Evolutionary conservation across 1,140 invertebrate genomes (phyloP).

Genomic region (Pollicipes pollicipes): DNA sequence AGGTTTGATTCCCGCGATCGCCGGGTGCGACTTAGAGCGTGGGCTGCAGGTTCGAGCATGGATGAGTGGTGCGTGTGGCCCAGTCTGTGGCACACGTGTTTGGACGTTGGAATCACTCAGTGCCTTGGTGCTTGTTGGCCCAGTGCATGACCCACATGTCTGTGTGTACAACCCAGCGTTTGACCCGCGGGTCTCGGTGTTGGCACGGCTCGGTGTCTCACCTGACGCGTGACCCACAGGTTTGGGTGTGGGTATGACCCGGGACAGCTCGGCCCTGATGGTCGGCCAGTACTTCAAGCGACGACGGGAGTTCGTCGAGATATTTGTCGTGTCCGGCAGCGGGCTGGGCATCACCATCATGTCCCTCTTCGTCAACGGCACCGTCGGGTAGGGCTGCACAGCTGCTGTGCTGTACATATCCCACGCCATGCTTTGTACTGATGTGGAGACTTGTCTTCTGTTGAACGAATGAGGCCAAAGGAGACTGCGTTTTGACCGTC

Average conservation of each 20-base stretch:
- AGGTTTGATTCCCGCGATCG: too few relatives aligned
- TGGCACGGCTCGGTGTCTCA: neutral
- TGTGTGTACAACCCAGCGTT: too few relatives aligned
- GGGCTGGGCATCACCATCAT: conserved; percentile 66
- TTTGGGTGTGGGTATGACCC: conserved; percentile 60
- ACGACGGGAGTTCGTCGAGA: conserved; percentile 63
- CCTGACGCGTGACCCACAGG: conserved; percentile 27
- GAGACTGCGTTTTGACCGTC: too few relatives aligned
- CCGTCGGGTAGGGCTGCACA: neutral
- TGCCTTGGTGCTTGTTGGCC: too few relatives aligned
- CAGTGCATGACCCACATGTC: neutral
- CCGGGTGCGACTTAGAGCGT: too few relatives aligned
- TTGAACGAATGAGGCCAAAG: too few relatives aligned
- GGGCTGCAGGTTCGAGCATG: too few relatives aligned
- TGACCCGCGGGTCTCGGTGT: neutral
- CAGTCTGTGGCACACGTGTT: too few relatives aligned
- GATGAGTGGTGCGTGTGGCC: too few relatives aligned
- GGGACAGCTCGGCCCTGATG: conserved; percentile 71
- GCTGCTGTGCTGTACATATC: neutral
- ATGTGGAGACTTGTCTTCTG: too few relatives aligned
- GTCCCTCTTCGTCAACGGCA: conserved; percentile 39
- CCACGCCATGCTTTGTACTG: too few relatives aligned
- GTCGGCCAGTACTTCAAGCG: conserved; percentile 79
- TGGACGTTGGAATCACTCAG: too few relatives aligned
- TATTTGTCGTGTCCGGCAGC: conserved; percentile 65